Conservation (phyloP, 2,797 vertebrate genomes). For the Siniperca scherzeri region DNA sequence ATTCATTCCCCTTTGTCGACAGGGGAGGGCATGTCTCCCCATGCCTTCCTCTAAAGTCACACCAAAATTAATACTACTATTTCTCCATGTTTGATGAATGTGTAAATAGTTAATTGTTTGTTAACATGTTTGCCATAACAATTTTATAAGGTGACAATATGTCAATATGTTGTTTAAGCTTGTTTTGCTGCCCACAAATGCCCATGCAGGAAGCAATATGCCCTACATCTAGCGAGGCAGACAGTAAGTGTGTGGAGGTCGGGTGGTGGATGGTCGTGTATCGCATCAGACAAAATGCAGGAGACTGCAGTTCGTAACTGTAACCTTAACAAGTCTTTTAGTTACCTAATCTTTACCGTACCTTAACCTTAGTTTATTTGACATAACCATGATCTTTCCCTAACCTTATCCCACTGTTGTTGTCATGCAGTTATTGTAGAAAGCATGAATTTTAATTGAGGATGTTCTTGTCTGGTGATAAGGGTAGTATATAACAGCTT, state of each 20-base stretch:
- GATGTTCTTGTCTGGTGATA: neutral
- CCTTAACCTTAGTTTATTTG: neutral
- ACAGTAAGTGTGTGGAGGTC: too few relatives aligned
- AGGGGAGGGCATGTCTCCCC: constrained; percentile 52
- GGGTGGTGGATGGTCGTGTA: neutral
- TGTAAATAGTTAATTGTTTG: neutral
- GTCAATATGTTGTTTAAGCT: neutral
- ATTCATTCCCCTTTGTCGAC: constrained; percentile 50
- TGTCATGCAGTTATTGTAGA: neutral
- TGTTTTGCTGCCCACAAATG: neutral
- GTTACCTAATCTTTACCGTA: neutral
- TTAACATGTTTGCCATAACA: neutral
- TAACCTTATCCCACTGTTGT: neutral
- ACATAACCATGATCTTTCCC: too few relatives aligned
- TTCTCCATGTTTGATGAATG: neutral
- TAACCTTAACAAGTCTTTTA: neutral
- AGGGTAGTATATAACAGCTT: neutral
- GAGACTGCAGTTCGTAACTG: neutral
- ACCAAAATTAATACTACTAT: neutral
- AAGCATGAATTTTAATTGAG: neutral
- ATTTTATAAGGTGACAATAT: neutral
- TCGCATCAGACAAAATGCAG: neutral
- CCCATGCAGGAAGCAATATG: neutral
- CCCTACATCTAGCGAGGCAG: neutral
- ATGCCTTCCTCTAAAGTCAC: constrained; percentile 30